These are phyloP conservation scores for Eucidaris tribuloides DNA, from an alignment of 35 echinoderm and acorn worm species.

Conservation along the genomic window DNA sequence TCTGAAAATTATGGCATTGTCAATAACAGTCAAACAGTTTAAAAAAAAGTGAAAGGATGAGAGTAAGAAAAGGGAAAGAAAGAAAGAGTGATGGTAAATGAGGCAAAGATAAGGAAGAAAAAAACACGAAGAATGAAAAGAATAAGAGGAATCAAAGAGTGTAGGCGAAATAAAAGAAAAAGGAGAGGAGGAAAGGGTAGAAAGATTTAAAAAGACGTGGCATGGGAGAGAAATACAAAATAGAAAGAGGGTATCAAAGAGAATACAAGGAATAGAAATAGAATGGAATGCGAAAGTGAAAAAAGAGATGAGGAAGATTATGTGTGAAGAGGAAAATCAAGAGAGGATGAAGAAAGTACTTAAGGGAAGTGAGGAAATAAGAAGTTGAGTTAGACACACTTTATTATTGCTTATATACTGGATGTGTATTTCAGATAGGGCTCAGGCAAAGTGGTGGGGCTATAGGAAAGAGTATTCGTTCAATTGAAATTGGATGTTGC, in stretches of 20 bases:
- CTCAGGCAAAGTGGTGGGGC: no score
- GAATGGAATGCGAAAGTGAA: neutral
- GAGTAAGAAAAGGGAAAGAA: neutral
- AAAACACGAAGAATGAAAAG: neutral
- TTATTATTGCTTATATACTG: no score
- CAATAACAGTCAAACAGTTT: no score
- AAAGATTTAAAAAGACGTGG: neutral
- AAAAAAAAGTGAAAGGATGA: neutral
- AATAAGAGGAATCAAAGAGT: neutral
- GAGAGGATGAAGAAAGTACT: no score
- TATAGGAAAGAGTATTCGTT: no score
- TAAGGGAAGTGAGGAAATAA: no score
- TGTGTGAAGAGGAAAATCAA: no score
- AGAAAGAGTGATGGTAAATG: neutral
- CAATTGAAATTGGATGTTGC: no score
- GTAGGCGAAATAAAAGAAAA: neutral
- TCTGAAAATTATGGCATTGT: no score
- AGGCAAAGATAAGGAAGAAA: neutral
- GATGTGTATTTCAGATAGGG: no score
- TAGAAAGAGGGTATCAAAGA: neutral
- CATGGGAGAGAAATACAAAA: neutral
- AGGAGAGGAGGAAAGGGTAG: neutral
- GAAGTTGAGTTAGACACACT: no score
- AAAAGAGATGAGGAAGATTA: neutral
- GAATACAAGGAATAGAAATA: neutral